Evolutionary conservation across 2,888 invertebrate species (phyloP).

Genomic region (Leptinotarsa juncta): DNA sequence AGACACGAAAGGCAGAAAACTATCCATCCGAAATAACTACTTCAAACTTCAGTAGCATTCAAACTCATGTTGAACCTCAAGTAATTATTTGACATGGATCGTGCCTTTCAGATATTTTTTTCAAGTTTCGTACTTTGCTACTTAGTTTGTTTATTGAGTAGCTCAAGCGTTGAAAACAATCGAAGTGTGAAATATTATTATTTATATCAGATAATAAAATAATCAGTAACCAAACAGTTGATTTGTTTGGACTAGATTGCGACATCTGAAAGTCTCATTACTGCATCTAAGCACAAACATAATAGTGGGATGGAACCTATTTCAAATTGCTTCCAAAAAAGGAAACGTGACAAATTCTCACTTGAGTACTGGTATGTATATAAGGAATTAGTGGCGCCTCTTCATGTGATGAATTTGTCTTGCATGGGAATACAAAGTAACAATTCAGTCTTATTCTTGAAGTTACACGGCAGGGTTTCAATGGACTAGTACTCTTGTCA

Average conservation of each 20-base stretch:
- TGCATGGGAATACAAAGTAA: background rate
- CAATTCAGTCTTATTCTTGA: background rate
- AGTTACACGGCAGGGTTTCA: too few relatives aligned
- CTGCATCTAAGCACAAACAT: background rate
- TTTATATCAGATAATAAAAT: background rate
- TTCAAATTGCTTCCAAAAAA: constrained; percentile 5
- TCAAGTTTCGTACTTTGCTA: too few relatives aligned
- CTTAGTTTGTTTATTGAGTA: too few relatives aligned
- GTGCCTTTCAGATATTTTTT: too few relatives aligned
- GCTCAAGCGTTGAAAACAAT: too few relatives aligned
- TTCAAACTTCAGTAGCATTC: too few relatives aligned
- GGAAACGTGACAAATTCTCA: background rate
- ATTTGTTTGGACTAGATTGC: background rate
- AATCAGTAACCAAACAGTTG: background rate
- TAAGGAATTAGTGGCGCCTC: constrained; percentile 5
- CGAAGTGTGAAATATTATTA: too few relatives aligned
- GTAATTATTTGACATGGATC: too few relatives aligned
- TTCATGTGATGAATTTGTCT: background rate
- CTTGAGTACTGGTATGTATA: background rate
- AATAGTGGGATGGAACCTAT: background rate
- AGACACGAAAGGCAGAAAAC: too few relatives aligned
- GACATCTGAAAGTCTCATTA: background rate
- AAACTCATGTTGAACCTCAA: too few relatives aligned
- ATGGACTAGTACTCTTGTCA: too few relatives aligned
- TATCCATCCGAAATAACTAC: too few relatives aligned